phyloP scores from a whole-genome alignment of 1,140 invertebrate species.

The Pachyrhynchus sulphureomaculatus region DNA sequence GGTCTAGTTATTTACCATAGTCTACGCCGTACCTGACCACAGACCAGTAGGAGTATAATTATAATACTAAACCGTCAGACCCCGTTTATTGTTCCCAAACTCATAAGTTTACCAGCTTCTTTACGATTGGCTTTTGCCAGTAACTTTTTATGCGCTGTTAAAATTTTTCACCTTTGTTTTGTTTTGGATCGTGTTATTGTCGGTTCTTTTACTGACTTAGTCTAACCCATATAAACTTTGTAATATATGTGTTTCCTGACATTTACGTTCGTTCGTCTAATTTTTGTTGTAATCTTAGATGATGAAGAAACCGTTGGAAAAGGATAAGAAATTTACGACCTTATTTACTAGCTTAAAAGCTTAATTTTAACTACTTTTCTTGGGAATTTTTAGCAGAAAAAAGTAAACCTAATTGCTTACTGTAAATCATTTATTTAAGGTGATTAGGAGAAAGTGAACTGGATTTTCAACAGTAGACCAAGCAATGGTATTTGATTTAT shows the following conservation, averaged over 20 bases:
- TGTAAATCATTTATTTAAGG: no score
- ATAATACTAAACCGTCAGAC: slow-evolving; percentile 10
- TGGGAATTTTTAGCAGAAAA: slow-evolving; percentile 9
- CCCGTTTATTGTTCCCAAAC: slow-evolving; percentile 35
- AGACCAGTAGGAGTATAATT: neutral
- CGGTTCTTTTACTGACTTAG: slow-evolving; percentile 45
- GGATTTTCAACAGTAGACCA: no score
- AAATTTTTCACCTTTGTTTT: slow-evolving; percentile 49
- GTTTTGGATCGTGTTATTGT: slow-evolving; percentile 46
- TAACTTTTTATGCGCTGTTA: slow-evolving; percentile 45
- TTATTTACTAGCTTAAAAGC: slow-evolving; percentile 22
- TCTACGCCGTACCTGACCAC: neutral
- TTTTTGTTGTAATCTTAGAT: slow-evolving; percentile 35
- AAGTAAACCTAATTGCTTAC: no score
- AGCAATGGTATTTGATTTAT: no score
- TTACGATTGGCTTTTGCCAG: slow-evolving; percentile 46
- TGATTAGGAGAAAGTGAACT: no score
- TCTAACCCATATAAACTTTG: slow-evolving; percentile 50
- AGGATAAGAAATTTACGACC: slow-evolving; percentile 15
- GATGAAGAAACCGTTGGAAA: slow-evolving; percentile 3
- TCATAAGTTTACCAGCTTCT: slow-evolving; percentile 30
- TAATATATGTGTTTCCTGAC: slow-evolving; percentile 51
- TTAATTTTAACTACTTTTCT: slow-evolving; percentile 24
- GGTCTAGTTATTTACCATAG: no score
- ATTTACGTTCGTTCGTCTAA: slow-evolving; percentile 39